Evolutionary conservation across 2,888 invertebrate species (phyloP), one percentile per base, ranked within the genome.

Genomic region (Dilophus febrilis): DNA sequence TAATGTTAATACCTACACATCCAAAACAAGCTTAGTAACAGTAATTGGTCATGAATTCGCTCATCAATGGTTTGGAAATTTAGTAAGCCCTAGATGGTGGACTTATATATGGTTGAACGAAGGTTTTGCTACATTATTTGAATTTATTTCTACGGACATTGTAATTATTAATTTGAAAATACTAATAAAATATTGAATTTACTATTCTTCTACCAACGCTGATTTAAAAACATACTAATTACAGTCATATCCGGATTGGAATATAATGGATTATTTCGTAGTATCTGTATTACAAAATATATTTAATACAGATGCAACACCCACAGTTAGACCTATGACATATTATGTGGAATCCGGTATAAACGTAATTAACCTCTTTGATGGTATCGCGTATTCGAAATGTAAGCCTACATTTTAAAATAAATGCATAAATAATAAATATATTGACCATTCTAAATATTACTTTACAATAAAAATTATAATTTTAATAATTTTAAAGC

Each of bases 321-420:
- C 75, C 32, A 72, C 75, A 0, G 81, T 84, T 0, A 84, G 87
- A 53, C 82, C 84, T 40, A 79, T 90, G 52, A 82, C 79, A 0
- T 73, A 84, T 11, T 74, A 78, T 52, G 87, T 91, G 3, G 74
- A 77, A 22, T 77, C 82, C 52, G 88, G 88, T 0, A 76, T 74
- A 41, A 85, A 88, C 58, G 86, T 90, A 38, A 72, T 73, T 37
- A 76, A 78, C 46, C 79, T 84, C 12, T 87, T 87, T 49, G 85
- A 87, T 53, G 70, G 75, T 37, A 86, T 92, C 47, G 85, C 88
- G 0, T 92, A 92, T 54, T 76, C 75, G 29, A 92, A 92, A 73
- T 84, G 88, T 12, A 83, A 87, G 8, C 77, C 8, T 42, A 61
- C 22, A 22, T 22, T 22, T 22, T 4, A 6, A 22, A 22, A 6